Evolutionary conservation across 2,888 invertebrate genomes (phyloP).

Genomic region (Lasioglossum oenotherae): DNA sequence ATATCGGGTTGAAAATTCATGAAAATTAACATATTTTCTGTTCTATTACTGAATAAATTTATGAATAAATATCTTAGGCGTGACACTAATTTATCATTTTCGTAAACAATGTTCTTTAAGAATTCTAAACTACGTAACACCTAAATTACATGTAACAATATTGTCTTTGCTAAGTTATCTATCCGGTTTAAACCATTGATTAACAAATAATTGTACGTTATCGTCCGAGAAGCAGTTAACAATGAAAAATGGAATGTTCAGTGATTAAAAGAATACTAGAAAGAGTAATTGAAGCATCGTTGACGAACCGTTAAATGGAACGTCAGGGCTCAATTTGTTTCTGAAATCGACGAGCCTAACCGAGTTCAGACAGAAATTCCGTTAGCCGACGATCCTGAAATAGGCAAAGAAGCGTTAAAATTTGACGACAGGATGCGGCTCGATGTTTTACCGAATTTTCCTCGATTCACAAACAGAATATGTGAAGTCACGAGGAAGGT

Average conservation of each 20-base stretch:
- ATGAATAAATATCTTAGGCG: too few species aligned
- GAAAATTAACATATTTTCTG: too few species aligned
- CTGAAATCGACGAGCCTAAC: neutral
- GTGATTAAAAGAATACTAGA: neutral
- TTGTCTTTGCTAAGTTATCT: too few species aligned
- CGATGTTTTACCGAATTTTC: conserved; percentile 35
- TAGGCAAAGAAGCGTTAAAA: conserved; percentile 12
- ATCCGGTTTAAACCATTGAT: too few species aligned
- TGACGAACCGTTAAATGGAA: neutral
- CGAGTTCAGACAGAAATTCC: neutral
- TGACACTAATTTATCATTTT: too few species aligned
- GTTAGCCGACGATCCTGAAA: neutral
- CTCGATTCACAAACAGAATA: conserved; percentile 53
- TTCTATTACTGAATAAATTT: too few species aligned
- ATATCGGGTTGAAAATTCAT: too few species aligned
- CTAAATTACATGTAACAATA: too few species aligned
- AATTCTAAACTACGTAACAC: too few species aligned
- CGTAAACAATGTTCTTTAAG: too few species aligned
- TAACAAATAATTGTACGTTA: neutral
- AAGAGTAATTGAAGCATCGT: neutral
- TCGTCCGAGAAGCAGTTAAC: neutral
- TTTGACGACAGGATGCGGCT: neutral
- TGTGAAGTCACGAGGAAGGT: conserved; percentile 29
- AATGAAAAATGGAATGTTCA: neutral
- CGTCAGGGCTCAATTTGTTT: neutral